Conservation (phyloP, 2,888 invertebrate species). For the Scrobipalpa costella region DNA sequence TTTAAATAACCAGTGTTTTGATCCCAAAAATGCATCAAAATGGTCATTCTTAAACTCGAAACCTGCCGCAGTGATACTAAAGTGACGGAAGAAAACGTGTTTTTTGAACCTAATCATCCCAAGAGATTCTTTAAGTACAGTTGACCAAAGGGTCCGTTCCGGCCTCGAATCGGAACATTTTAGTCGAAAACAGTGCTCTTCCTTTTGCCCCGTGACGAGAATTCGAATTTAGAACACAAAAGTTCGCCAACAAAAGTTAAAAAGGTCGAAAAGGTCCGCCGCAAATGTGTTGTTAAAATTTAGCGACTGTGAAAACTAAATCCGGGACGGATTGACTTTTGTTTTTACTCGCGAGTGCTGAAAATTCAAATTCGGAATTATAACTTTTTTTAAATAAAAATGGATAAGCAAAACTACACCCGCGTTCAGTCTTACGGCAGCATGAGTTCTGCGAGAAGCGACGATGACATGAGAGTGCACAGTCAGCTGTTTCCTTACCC, state of each 20-base stretch:
- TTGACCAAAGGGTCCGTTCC: slow-evolving; percentile 65
- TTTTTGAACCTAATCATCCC: slow-evolving; percentile 72
- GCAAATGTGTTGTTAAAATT: slow-evolving; percentile 16
- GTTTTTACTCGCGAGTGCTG: slow-evolving; percentile 13
- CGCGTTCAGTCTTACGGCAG: slow-evolving; percentile 74
- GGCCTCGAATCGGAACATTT: slow-evolving; percentile 53
- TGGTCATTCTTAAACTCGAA: slow-evolving; percentile 66
- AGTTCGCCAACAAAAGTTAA: slow-evolving; percentile 14
- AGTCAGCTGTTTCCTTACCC: slow-evolving; percentile 70
- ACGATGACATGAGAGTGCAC: slow-evolving; percentile 74
- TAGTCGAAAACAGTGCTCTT: slow-evolving; percentile 21
- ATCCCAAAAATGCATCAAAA: slow-evolving; percentile 74
- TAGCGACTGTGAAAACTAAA: slow-evolving; percentile 13
- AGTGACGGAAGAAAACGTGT: slow-evolving; percentile 66
- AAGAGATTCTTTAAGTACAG: slow-evolving; percentile 78
- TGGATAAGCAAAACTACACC: slow-evolving; percentile 57
- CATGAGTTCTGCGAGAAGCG: slow-evolving; percentile 66
- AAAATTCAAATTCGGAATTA: slow-evolving; percentile 28
- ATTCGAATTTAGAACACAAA: slow-evolving; percentile 14
- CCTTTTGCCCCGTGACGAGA: slow-evolving; percentile 9
- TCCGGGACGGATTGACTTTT: slow-evolving; percentile 18
- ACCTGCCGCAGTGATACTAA: slow-evolving; percentile 64
- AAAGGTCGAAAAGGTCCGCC: slow-evolving; percentile 18
- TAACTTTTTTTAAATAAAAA: slow-evolving; percentile 34
- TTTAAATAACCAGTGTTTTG: slow-evolving; percentile 14